Base-by-base conservation (phyloP, 2,797 vertebrate species). In the Triplophysa bombifrons region DNA sequence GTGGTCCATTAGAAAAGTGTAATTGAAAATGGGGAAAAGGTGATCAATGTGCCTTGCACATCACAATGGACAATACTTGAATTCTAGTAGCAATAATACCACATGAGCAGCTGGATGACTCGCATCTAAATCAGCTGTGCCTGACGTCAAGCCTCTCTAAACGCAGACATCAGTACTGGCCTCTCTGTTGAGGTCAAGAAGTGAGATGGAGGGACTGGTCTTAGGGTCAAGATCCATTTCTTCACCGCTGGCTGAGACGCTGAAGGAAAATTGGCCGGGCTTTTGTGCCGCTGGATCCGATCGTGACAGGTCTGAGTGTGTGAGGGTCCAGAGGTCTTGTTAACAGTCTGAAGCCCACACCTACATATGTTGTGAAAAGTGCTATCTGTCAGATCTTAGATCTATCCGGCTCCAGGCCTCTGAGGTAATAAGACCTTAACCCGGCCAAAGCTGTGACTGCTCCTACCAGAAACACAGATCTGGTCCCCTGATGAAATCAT, bases 321-420 rank as follows among this genome's bases (percentile, higher is more conserved):
- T 13, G 12, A 80, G 64, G 58, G 71, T 72, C 66, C 68, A 71
- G 41, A 74, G 61, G 69, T 61, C 80, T 83, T 58, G 60, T 86
- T 85, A 88, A 82, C 65, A 78, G 67, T 34, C 68, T 58, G 25
- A 63, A 53, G 65, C 61, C 78, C 74, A 85, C 80, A 72, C 84
- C 83, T 81, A 80, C 60, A 2, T 30, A 30, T 11, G 14, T 2
- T 30, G 27, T 72, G 67, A 74, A 67, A 85, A 82, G 58, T 13
- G 46, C 68, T 80, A 72, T 84, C 75, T 73, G 78, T 83, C 68
- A 60, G 50, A 78, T 50, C 77, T 83, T 34, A 74, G 41, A 66
- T 72, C 69, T 46, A 78, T 74, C 55, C 55, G 41, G 66, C 30
- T 71, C 13, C 46, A 63, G 19, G 65, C 80, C 70, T 58, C 81